Percentiles rank a stretch among this genome's conserved stretches.
Conservation (phyloP, 2,113 vertebrate genomes). For the Callospermophilus lateralis region DNA sequence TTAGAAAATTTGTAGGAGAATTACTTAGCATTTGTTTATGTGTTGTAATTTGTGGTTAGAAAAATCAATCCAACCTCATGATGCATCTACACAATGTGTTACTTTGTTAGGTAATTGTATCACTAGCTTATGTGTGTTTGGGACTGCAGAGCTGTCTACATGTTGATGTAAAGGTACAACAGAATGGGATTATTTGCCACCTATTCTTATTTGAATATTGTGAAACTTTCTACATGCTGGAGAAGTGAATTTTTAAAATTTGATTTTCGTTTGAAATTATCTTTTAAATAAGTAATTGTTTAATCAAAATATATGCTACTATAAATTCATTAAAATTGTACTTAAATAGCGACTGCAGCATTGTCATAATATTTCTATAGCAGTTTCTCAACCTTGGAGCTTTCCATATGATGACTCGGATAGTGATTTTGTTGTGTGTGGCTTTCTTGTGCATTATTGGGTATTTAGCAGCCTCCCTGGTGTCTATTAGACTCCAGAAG, state of each 20-base stretch:
- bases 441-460: background rate
- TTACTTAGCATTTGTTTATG: background rate
- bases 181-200: background rate
- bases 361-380: background rate
- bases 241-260: background rate
- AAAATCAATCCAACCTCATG: background rate
- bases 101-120: background rate
- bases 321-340: background rate
- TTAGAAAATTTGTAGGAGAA: background rate
- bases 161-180: background rate
- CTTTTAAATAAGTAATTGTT: conserved; percentile 21
- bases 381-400: background rate
- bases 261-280: background rate
- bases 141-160: background rate
- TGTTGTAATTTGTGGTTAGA: background rate
- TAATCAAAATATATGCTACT: background rate
- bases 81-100: background rate
- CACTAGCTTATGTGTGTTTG: background rate
- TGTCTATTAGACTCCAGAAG: background rate
- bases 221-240: background rate
- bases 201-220: background rate
- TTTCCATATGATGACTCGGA: background rate
- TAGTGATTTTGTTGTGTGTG: background rate
- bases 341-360: background rate
- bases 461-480: background rate